Evolutionary conservation across 2,797 vertebrate species (phyloP).

Genomic region (Hippocampus kuda): DNA sequence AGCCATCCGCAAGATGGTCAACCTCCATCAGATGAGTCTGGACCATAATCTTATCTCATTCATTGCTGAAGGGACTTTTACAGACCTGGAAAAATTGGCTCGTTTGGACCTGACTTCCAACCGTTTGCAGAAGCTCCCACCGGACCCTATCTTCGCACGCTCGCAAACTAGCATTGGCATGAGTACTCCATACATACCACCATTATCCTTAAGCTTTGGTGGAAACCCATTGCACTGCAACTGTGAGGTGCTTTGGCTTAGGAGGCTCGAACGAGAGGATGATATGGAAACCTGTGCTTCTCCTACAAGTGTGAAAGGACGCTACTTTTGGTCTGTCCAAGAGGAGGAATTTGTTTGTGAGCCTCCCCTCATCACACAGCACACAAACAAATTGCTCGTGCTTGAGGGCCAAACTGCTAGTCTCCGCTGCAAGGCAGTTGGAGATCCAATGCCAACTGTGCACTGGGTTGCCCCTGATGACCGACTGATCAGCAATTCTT

Average conservation of each 20-base stretch:
- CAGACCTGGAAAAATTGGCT: constrained; percentile 90
- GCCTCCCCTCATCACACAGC: constrained; percentile 91
- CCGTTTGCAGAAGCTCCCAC: constrained; percentile 93
- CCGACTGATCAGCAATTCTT: constrained; percentile 87
- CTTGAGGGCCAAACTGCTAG: constrained; percentile 92
- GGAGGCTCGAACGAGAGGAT: constrained; percentile 84
- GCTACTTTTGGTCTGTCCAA: constrained; percentile 92
- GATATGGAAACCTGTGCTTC: constrained; percentile 98
- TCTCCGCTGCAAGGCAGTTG: constrained; percentile 91
- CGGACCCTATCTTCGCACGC: constrained; percentile 88
- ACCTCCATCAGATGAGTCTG: constrained; percentile 92
- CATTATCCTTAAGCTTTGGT: constrained; percentile 88
- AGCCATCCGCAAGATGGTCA: constrained; percentile 89
- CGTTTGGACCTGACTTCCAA: constrained; percentile 94
- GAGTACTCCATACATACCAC: constrained; percentile 80
- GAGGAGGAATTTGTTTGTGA: constrained; percentile 97
- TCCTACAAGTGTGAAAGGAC: constrained; percentile 82
- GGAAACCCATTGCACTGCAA: constrained; percentile 97
- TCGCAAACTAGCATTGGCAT: constrained; percentile 75
- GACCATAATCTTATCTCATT: constrained; percentile 91
- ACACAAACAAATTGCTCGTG: constrained; percentile 88
- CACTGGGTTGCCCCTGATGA: constrained; percentile 96
- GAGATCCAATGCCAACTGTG: constrained; percentile 87
- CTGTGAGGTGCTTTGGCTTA: constrained; percentile 91
- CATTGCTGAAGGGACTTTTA: constrained; percentile 89